These are phyloP conservation scores for Lepus europaeus DNA, from an alignment of 2,113 vertebrate genomes.

Conservation along the genomic window DNA sequence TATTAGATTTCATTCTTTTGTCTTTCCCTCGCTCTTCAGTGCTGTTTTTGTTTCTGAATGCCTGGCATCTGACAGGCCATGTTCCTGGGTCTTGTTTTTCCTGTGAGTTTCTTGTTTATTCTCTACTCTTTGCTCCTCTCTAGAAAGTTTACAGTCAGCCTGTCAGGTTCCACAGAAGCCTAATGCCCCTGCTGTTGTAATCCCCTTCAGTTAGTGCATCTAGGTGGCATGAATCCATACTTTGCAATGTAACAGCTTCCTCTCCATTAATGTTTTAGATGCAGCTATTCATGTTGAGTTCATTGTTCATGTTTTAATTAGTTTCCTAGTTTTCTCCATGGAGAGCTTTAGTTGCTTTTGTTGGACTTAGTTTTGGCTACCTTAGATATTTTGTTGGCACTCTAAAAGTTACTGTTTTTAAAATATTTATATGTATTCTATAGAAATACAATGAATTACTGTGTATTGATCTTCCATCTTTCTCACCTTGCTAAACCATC, in stretches of 20 bases:
- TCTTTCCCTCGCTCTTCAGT: background rate
- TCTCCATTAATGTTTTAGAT: background rate
- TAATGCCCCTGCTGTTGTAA: background rate
- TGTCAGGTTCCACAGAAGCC: background rate
- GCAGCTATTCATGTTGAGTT: background rate
- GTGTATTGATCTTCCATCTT: background rate
- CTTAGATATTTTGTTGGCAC: constrained; percentile 1
- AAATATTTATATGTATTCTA: background rate
- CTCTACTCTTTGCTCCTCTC: background rate
- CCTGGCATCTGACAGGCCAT: background rate
- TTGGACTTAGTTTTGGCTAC: background rate
- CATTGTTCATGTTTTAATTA: background rate
- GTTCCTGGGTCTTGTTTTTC: background rate
- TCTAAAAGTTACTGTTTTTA: background rate
- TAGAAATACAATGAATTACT: background rate
- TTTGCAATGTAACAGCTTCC: background rate
- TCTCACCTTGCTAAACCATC: background rate
- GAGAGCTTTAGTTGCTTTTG: background rate
- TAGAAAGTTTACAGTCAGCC: background rate
- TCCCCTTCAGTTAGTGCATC: background rate
- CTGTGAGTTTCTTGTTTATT: background rate
- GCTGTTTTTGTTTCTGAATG: background rate
- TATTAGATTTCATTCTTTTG: background rate
- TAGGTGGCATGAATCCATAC: background rate
- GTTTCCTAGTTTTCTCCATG: background rate